phyloP scores from a whole-genome alignment of 2,113 vertebrate genomes.

The Tupaia chinensis region DNA sequence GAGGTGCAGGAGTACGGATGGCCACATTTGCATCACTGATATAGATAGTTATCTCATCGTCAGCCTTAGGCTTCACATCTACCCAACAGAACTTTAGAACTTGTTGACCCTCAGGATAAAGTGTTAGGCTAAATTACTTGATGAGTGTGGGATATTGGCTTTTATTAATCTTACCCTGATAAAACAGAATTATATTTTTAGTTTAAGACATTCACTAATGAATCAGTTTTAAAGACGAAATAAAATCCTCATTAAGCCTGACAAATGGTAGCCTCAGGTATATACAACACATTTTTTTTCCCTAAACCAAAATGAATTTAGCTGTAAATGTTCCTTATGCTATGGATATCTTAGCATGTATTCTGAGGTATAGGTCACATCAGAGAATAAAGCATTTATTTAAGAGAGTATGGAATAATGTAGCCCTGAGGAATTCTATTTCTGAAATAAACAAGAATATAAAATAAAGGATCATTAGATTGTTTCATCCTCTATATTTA shows the following conservation, averaged over 20 bases:
- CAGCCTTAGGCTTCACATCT: background rate
- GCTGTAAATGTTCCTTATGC: background rate
- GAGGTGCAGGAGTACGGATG: background rate
- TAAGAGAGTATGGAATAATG: conserved; percentile 21
- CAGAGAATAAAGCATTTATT: conserved; percentile 35
- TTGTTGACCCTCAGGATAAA: conserved; percentile 60
- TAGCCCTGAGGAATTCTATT: background rate
- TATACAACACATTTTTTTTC: conserved; percentile 70
- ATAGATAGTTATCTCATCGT: conserved; percentile 35
- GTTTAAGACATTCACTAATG: conserved; percentile 82
- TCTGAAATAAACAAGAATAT: conserved; percentile 47
- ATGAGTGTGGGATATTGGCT: conserved; percentile 44
- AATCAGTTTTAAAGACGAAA: conserved; percentile 83
- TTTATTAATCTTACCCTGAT: conserved; percentile 79
- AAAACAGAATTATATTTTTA: conserved; percentile 69
- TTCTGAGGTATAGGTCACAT: background rate
- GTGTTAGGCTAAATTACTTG: conserved; percentile 64
- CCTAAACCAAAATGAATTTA: conserved; percentile 69
- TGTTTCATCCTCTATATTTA: background rate
- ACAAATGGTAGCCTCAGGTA: conserved; percentile 79
- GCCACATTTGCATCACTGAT: background rate
- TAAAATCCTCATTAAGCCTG: conserved; percentile 83
- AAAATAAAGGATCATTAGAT: background rate
- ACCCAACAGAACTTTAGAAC: background rate
- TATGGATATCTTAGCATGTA: background rate